A percentile compares a stretch with the other conserved stretches of the same genome.
These are phyloP conservation scores for Ictidomys tridecemlineatus DNA, from an alignment of 2,113 vertebrate genomes.

Conservation along the genomic window DNA sequence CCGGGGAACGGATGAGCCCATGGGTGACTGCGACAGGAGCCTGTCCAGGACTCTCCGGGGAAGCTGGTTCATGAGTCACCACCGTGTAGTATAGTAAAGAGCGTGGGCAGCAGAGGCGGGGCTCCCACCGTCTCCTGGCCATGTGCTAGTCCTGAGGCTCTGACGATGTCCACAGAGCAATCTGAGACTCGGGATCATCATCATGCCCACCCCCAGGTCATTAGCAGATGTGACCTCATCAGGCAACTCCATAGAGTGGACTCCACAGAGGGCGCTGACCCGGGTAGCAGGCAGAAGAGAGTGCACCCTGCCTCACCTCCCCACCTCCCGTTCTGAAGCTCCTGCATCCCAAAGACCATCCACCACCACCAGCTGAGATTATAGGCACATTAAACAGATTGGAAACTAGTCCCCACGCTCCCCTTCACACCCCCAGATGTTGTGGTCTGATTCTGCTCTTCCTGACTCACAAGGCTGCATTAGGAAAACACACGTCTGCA, in stretches of 20 bases:
- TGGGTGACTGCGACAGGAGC: background rate
- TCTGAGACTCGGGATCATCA: background rate
- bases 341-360: background rate
- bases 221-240: background rate
- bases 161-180: background rate
- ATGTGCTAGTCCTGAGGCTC: background rate
- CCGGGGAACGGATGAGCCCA: background rate
- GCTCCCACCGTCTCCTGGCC: conserved; percentile 16
- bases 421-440: background rate
- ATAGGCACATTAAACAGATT: background rate
- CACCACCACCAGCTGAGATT: background rate
- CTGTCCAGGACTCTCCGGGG: conserved; percentile 26
- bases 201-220: background rate
- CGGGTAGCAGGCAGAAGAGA: background rate
- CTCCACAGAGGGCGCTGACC: background rate
- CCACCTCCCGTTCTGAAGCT: background rate
- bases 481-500: background rate
- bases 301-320: background rate
- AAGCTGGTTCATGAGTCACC: background rate
- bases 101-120: background rate
- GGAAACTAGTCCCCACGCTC: background rate
- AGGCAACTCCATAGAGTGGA: background rate
- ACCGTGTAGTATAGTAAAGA: conserved; percentile 6
- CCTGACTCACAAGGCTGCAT: background rate
- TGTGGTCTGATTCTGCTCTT: background rate